These are phyloP conservation scores for Nannospalax galili DNA, from an alignment of 2,113 vertebrate species.

Conservation along the genomic window DNA sequence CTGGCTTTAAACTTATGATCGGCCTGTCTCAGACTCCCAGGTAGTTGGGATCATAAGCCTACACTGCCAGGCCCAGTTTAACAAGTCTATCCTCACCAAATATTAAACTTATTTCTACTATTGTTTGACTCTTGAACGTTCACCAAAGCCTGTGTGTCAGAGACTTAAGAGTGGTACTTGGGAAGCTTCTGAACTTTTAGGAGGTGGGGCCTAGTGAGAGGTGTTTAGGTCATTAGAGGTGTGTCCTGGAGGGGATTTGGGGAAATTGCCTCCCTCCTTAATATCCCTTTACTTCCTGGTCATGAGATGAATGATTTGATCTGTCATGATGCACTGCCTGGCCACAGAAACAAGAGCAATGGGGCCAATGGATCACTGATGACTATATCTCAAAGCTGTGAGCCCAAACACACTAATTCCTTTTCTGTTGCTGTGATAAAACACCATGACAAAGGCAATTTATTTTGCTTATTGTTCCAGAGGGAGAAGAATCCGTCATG, in stretches of 20 bases:
- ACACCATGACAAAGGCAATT: not conserved
- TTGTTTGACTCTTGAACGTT: not conserved
- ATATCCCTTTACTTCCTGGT: not conserved
- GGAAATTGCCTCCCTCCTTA: not conserved
- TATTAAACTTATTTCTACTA: not conserved
- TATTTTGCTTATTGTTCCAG: not conserved
- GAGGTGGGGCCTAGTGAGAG: too few relatives aligned
- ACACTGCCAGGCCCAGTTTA: not conserved
- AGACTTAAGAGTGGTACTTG: not conserved
- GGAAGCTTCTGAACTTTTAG: not conserved
- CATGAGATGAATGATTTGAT: not conserved
- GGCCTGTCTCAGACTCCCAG: too few relatives aligned
- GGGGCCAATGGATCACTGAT: too few relatives aligned
- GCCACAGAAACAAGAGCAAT: not conserved
- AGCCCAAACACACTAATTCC: not conserved
- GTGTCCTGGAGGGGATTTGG: not conserved
- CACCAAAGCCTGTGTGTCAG: not conserved
- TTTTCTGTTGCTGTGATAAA: not conserved
- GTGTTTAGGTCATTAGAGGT: too few relatives aligned
- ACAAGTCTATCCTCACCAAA: not conserved
- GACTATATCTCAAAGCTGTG: not conserved
- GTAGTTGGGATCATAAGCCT: too few relatives aligned
- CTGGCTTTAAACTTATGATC: too few relatives aligned
- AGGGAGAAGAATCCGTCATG: too few relatives aligned
- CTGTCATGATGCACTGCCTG: not conserved